Conservation (phyloP, 2,888 invertebrate species). For the Agriopis aurantiaria region DNA sequence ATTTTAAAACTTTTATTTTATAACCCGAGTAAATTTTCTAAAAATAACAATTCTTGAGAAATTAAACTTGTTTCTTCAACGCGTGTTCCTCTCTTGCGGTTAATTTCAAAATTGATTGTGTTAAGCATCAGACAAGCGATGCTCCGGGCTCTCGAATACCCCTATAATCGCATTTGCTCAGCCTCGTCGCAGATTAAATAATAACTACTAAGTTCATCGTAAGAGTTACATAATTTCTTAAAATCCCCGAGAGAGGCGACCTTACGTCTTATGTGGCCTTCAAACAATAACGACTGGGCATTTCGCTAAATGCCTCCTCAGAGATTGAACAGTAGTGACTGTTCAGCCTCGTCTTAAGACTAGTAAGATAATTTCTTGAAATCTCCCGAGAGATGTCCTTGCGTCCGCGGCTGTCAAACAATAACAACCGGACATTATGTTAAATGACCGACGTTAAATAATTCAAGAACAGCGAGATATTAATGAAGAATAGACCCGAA, state of each 20-base stretch:
- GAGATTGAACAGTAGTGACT: background rate
- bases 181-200: constrained; percentile 15
- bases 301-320: constrained; percentile 38
- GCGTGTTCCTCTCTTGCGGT: constrained; percentile 12
- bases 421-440: constrained; percentile 57
- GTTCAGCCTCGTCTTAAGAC: background rate
- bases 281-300: constrained; percentile 58
- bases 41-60: background rate
- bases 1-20: background rate
- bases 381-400: constrained; percentile 45
- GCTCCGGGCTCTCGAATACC: constrained; percentile 14
- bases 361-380: constrained; percentile 34
- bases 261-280: constrained; percentile 47
- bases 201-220: constrained; percentile 3
- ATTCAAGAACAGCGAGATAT: constrained; percentile 50
- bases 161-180: constrained; percentile 33
- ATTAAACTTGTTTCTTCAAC: constrained; percentile 15
- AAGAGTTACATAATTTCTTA: too few species aligned
- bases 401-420: constrained; percentile 52
- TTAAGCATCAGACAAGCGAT: constrained; percentile 20
- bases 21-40: background rate
- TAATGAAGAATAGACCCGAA: constrained; percentile 30
- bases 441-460: constrained; percentile 60
- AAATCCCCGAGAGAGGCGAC: constrained; percentile 7
- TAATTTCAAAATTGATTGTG: constrained; percentile 32